These are phyloP conservation scores for Geophilus truncorum DNA, from an alignment of 2,888 invertebrate species.

Conservation along the genomic window DNA sequence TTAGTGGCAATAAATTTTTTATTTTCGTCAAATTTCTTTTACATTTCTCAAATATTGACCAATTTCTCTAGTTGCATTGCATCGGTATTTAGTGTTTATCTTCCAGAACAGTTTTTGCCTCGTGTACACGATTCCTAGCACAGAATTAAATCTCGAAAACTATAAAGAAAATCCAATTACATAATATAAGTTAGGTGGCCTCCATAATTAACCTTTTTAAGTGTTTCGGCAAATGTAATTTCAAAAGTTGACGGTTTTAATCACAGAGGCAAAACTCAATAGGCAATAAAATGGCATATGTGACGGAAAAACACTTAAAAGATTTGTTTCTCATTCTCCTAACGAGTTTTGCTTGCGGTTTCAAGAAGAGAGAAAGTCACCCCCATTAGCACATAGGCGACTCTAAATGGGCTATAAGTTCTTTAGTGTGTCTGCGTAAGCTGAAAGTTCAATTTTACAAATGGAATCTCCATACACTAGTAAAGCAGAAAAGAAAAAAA, in stretches of 20 bases:
- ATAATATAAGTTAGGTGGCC: not conserved
- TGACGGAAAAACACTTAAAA: slow-evolving; percentile 21
- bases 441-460: slow-evolving; percentile 17
- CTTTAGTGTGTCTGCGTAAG: slow-evolving; percentile 14
- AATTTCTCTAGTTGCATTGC: too few relatives aligned
- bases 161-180: not conserved
- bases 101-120: too few relatives aligned
- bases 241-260: not conserved
- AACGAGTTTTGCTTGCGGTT: slow-evolving; percentile 27
- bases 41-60: too few relatives aligned
- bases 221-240: not conserved
- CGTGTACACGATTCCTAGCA: too few relatives aligned
- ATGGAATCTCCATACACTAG: slow-evolving; percentile 3
- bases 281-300: slow-evolving; percentile 18
- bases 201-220: not conserved
- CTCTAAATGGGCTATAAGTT: slow-evolving; percentile 27
- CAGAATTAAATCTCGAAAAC: not conserved
- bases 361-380: not conserved
- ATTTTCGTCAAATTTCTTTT: too few relatives aligned
- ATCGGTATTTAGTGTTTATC: too few relatives aligned
- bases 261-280: not conserved
- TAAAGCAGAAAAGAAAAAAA: not conserved
- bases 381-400: slow-evolving; percentile 22
- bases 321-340: slow-evolving; percentile 15
- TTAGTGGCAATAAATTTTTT: too few relatives aligned